Conservation (phyloP, 2,888 invertebrate genomes). For the Protodeltote pygarga region DNA sequence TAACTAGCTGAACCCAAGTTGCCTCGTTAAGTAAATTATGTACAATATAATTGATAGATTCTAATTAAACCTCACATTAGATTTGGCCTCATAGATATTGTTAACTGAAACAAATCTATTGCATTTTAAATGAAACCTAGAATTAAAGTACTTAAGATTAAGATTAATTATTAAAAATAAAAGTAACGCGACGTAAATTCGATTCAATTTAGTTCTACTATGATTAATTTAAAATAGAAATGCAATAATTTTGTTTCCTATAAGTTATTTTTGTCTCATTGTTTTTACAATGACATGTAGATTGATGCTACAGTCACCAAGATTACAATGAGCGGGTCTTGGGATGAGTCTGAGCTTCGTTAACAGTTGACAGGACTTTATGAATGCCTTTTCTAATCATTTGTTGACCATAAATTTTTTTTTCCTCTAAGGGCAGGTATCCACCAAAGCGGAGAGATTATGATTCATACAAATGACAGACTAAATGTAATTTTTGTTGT, state of each 20-base stretch:
- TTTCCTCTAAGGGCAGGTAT: no score
- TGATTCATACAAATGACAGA: no score
- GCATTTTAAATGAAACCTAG: constrained; percentile 41
- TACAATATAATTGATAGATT: constrained; percentile 45
- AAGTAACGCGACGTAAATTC: no score
- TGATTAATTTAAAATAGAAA: constrained; percentile 25
- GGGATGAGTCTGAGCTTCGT: constrained; percentile 64
- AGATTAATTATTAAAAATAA: constrained; percentile 3
- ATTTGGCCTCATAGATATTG: constrained; percentile 22
- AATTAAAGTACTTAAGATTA: not conserved
- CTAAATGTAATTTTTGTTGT: no score
- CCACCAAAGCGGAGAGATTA: no score
- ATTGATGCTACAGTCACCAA: constrained; percentile 67
- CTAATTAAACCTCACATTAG: constrained; percentile 52
- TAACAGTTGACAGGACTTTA: constrained; percentile 61
- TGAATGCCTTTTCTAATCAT: constrained; percentile 79
- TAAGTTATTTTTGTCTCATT: constrained; percentile 63
- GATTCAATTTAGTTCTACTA: no score
- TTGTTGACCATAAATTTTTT: constrained; percentile 58
- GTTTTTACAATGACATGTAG: constrained; percentile 71
- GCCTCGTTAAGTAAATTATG: constrained; percentile 58
- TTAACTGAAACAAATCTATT: constrained; percentile 57
- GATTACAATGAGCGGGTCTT: constrained; percentile 75
- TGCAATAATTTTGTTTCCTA: constrained; percentile 59
- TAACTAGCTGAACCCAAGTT: constrained; percentile 69